Base-by-base conservation (phyloP, 92 coral and sea anemone species). In the Epizoanthus ramosus region DNA sequence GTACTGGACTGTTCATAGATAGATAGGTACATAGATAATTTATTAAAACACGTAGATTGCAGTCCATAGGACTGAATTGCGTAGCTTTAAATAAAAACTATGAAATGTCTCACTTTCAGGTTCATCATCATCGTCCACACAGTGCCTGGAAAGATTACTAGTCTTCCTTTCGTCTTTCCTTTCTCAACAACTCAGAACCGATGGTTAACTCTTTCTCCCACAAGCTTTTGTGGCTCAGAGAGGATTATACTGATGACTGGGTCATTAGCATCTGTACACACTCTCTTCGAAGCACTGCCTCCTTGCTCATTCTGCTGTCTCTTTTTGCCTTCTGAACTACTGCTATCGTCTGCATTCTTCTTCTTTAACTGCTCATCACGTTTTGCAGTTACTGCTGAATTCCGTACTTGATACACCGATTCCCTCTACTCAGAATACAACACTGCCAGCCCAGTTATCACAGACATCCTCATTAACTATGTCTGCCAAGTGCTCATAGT, bases 301-400 rank as follows among this genome's bases (percentile, higher is more conserved):
- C 58, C 75, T 71, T 45, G 75, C 75, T 45, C 57, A 18, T 45
- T 71, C 24, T 28, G 31, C 58, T 71, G 58, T 71, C 58, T 71
- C 75, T 71, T 71, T 71, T 71, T 58, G 59, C 75, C 75, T 71
- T 35, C 43, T 71, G 75, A 71, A 57, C 17, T 71, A 71, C 59
- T 71, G 18, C 75, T n/a, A 71, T 58, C 50, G 59, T 17, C 75
- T 33, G 43, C 75, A 43, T 71, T 71, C 76, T 60, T 71, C 76
- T 71, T 71, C 76, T 71, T 71, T 71, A 71, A 71, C 61, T 71
- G 76, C 76, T 71, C 58, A 71, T 71, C 76, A 71, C 59, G 61
- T 71, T 71, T 71, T 71, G 76, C 76, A 71, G 76, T 71, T 57
- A 71, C 59, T 71, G 60, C 76, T 71, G 76, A 71, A 71, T 71